Evolutionary conservation across 2,888 invertebrate species (phyloP).

Genomic region (Dicranocentrus wangi): DNA sequence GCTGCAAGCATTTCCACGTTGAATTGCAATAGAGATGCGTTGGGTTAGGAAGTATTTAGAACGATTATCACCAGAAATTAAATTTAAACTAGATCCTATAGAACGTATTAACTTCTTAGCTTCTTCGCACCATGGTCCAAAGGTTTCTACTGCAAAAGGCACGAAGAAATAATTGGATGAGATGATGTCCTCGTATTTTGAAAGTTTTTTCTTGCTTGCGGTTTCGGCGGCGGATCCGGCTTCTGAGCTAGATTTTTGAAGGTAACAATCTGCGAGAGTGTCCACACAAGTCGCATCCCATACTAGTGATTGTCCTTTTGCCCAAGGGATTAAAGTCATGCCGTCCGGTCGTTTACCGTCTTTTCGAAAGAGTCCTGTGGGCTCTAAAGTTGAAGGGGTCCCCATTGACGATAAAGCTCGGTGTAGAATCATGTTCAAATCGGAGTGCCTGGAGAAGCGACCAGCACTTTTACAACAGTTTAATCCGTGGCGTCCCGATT

Average conservation of each 20-base stretch:
- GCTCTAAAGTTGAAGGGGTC: no score
- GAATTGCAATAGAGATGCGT: no score
- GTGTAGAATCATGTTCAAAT: slow-evolving; percentile 2
- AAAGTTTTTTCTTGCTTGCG: background rate
- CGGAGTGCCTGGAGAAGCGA: slow-evolving; percentile 1
- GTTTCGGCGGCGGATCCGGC: slow-evolving; percentile 1
- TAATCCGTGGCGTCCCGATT: slow-evolving; percentile 28
- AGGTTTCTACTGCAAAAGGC: slow-evolving; percentile 29
- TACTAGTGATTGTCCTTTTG: slow-evolving; percentile 18
- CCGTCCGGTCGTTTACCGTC: slow-evolving; percentile 37
- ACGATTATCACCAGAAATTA: no score
- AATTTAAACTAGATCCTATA: no score
- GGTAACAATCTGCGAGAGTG: slow-evolving; percentile 29
- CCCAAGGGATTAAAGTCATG: slow-evolving; percentile 40
- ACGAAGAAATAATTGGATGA: background rate
- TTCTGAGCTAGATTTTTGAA: background rate
- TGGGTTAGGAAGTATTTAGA: no score
- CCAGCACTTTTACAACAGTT: slow-evolving; percentile 25
- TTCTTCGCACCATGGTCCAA: slow-evolving; percentile 28
- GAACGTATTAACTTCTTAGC: no score
- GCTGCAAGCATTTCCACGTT: no score
- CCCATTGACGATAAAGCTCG: background rate
- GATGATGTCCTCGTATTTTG: slow-evolving; percentile 7
- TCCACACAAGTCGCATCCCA: slow-evolving; percentile 50
- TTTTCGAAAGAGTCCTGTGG: background rate